A percentile compares a stretch with the other conserved stretches of the same genome.
Evolutionary conservation across 2,888 invertebrate genomes (phyloP).

Genomic region (Harpagoxenus sublaevis): DNA sequence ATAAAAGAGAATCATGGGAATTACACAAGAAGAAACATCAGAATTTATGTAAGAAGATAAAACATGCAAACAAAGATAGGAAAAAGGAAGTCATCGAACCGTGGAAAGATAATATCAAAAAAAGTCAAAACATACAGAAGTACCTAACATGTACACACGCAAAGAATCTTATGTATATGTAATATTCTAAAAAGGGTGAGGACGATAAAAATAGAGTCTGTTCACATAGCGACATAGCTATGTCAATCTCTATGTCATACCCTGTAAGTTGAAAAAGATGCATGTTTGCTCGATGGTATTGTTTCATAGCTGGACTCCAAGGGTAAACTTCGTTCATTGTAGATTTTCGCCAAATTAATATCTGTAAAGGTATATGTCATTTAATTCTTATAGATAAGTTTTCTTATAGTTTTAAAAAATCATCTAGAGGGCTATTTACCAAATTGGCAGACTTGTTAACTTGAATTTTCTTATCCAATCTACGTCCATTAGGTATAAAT

Average conservation of each 20-base stretch:
- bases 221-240: not conserved
- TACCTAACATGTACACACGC: not conserved
- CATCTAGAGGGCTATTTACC: conserved; percentile 81
- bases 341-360: conserved; percentile 94
- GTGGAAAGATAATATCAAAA: not conserved
- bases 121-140: not conserved
- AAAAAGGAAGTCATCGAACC: not conserved
- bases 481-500: conserved; percentile 87
- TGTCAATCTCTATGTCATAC: conserved; percentile 85
- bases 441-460: conserved; percentile 87
- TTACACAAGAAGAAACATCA: conserved; percentile 64
- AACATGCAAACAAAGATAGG: not conserved
- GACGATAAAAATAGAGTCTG: not conserved
- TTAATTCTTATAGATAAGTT: conserved; percentile 8
- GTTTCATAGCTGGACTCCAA: conserved; percentile 94
- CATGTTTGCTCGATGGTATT: conserved; percentile 95
- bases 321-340: conserved; percentile 96
- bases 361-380: conserved; percentile 68
- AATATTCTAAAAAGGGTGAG: not conserved
- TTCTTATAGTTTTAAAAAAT: not conserved
- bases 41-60: conserved; percentile 22
- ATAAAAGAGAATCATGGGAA: conserved; percentile 73
- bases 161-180: not conserved
- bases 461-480: conserved; percentile 87
- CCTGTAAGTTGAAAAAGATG: conserved; percentile 92